Percentiles rank a stretch among this genome's conserved stretches.
phyloP scores from a whole-genome alignment of 2,797 vertebrate genomes.

The Clarias pachynema region DNA sequence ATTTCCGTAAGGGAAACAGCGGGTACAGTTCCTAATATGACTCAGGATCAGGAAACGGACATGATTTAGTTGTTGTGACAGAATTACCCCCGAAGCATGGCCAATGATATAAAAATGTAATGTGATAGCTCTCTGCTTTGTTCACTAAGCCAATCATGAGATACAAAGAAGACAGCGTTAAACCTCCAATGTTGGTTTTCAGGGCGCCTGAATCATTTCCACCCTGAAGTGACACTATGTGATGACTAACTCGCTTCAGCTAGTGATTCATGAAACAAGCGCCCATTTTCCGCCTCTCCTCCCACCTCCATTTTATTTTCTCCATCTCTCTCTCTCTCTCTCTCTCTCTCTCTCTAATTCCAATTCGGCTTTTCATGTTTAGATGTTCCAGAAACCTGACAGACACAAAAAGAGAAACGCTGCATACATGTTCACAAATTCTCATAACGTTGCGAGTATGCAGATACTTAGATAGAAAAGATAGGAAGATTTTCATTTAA shows the following conservation, averaged over 20 bases:
- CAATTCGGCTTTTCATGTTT: slow-evolving; percentile 6
- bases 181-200: slow-evolving; percentile 43
- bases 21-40: background rate
- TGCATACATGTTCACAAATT: background rate
- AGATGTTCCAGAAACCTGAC: slow-evolving; percentile 29
- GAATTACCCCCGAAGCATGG: background rate
- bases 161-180: slow-evolving; percentile 27
- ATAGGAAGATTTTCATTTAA: slow-evolving; percentile 20
- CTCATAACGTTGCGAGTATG: background rate
- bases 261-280: slow-evolving; percentile 57
- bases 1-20: background rate
- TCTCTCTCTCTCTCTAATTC: slow-evolving; percentile 45
- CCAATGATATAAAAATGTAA: background rate
- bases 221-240: slow-evolving; percentile 54
- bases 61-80: background rate
- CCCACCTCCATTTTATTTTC: slow-evolving; percentile 42
- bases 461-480: background rate
- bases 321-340: slow-evolving; percentile 23
- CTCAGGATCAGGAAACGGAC: background rate
- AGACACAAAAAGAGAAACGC: slow-evolving; percentile 16
- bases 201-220: slow-evolving; percentile 54
- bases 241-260: slow-evolving; percentile 58
- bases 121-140: slow-evolving; percentile 6
- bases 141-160: slow-evolving; percentile 31
- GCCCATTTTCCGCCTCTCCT: slow-evolving; percentile 34